Evolutionary conservation across 2,888 invertebrate species (phyloP), one percentile per base, ranked within the genome.

Genomic region (Drosophila mettleri): DNA sequence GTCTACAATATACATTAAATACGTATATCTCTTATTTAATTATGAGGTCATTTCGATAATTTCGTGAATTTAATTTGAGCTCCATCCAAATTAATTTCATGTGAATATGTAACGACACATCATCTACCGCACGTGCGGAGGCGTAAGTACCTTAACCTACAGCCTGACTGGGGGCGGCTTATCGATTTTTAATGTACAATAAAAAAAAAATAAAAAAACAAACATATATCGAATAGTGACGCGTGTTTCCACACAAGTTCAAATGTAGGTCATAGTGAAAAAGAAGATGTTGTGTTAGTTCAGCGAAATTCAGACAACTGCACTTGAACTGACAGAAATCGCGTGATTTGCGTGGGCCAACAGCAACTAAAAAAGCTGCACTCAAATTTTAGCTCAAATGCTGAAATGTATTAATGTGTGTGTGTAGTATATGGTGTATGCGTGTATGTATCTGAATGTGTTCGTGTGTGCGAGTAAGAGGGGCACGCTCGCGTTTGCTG

Each of bases 191-290:
- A 18, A 14, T 12, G 33, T 45, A 9, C 12, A 31, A 18, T 29
- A 20, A 57, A 18, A 33, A 20, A 57, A 18, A 36, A 16, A 43
- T 16, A 27, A 34, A 45, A 34, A 2, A 22, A 20, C 4, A 8
- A 27, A 52, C 33, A 67, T 52, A 36, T 62, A 70, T 72, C 45
- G 61, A 70, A 69, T 73, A 61, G 24, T 52, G 58, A 63, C 57
- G 59, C 55, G 52, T 76, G 58, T 53, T 58, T 48, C 33, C 45
- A 55, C 24, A 61, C 88, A 85, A 85, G 85, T 88, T 85, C 86
- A 85, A 80, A 80, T 85, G 85, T 85, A 85, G 88, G 85, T 85
- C 85, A 84, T 29, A 55, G 31, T 36, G 41, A 38, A 52, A 27
- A 24, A 10, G 49, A 68, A 36, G 34, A 60, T 66, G 67, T 76